Evolutionary conservation across 2,888 invertebrate species (phyloP).

Genomic region (Thymelicus lineola): DNA sequence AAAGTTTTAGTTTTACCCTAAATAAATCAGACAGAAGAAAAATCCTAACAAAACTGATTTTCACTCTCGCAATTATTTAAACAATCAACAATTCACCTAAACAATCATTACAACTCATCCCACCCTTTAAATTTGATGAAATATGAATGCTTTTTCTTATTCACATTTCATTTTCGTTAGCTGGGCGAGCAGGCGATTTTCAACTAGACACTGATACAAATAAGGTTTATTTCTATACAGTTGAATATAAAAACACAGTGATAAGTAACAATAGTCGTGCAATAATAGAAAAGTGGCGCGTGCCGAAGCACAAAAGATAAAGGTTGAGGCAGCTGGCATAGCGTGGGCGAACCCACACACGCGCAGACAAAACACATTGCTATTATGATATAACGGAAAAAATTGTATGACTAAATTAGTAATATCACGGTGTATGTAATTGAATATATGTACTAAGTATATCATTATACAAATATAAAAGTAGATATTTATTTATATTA

Average conservation of each 20-base stretch:
- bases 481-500: too few species aligned
- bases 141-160: constrained; percentile 21
- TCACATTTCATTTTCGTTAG: constrained; percentile 7
- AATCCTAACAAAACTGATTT: background rate
- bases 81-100: background rate
- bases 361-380: constrained; percentile 17
- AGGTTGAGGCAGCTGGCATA: constrained; percentile 74
- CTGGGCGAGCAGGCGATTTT: background rate
- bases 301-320: constrained; percentile 71
- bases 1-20: too few species aligned
- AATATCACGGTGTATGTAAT: background rate
- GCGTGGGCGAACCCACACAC: constrained; percentile 62
- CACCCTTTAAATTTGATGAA: constrained; percentile 15
- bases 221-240: constrained; percentile 15
- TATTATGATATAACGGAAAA: constrained; percentile 22
- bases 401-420: background rate
- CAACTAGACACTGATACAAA: background rate
- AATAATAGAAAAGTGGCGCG: constrained; percentile 66
- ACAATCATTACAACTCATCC: constrained; percentile 15
- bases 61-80: background rate
- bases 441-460: too few species aligned
- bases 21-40: too few species aligned
- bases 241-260: constrained; percentile 10
- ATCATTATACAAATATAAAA: too few species aligned
- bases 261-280: constrained; percentile 54